Base-by-base conservation (phyloP, 2,888 invertebrate species). In the Polia nebulosa region DNA sequence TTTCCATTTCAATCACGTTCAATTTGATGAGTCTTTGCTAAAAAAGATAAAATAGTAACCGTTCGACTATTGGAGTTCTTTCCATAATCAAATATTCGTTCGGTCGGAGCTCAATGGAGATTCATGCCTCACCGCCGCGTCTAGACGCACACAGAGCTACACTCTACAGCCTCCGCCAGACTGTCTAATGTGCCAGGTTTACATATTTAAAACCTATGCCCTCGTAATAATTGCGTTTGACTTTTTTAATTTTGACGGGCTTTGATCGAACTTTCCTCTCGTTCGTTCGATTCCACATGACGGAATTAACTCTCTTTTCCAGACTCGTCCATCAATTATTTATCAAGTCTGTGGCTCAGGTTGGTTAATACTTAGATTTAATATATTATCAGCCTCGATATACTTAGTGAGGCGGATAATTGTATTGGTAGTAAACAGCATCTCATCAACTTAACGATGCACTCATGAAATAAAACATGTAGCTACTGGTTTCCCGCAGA, bases 51-150 rank as follows among this genome's bases (percentile, higher is more conserved):
- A 78, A 82, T 72, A 66, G 76, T 78, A 86, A 85, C 78, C 61
- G 77, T 84, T 84, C 85, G 80, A 86, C 87, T 89, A 88, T 85
- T 84, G 62, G 72, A 72, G 75, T 80, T 89, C 88, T 92, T 93
- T 89, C 90, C 91, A 91, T 94, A 93, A 94, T 94, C 91, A 93
- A 94, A 94, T 94, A 93, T 93, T 93, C 92, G 90, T 84, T 81
- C 80, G 80, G 87, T 84, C 72, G 80, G 81, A 78, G 80, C 53
- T 89, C 87, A 89, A 89, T 89, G 86, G 87, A 90, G 89, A 89
- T 89, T 88, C 87, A 90, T 88, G 85, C 85, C 80, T 86, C 83
- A 82, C 73, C 62, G 76, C 76, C 77, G 45, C 76, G 91, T 91
- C 91, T 91, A 91, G 91, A 91, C 91, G 66, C 78, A 82, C 79